Evolutionary conservation across 2,888 invertebrate genomes (phyloP).

Genomic region (Volucella zonaria): DNA sequence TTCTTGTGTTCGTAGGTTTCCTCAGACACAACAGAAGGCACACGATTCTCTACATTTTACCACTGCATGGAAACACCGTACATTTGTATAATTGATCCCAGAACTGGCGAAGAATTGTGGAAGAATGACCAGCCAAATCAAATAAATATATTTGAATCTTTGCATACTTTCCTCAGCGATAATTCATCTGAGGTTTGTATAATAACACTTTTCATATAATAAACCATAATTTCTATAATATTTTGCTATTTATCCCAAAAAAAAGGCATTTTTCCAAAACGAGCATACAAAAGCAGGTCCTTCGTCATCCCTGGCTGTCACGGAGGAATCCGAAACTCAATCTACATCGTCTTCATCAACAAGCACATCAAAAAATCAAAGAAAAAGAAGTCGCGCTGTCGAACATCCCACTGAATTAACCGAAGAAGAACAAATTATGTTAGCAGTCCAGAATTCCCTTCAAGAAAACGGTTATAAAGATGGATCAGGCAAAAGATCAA

Average conservation of each 20-base stretch:
- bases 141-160: conserved; percentile 76
- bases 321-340: not conserved
- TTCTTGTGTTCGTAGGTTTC: conserved; percentile 74
- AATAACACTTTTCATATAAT: not conserved
- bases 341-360: conserved; percentile 25
- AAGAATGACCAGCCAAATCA: conserved; percentile 78
- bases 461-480: conserved; percentile 78
- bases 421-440: conserved; percentile 81
- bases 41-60: conserved; percentile 86
- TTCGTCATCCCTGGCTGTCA: conserved; percentile 23
- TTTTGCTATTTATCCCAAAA: not conserved
- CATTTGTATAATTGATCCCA: conserved; percentile 87
- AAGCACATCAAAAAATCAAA: conserved; percentile 1
- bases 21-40: conserved; percentile 84
- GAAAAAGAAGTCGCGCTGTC: conserved; percentile 49
- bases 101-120: conserved; percentile 86
- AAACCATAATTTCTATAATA: not conserved
- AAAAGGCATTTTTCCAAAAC: conserved; percentile 56
- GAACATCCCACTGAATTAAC: conserved; percentile 78
- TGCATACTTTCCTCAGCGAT: conserved; percentile 57
- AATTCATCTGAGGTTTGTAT: conserved; percentile 55
- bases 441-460: conserved; percentile 82
- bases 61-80: conserved; percentile 86
- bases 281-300: conserved; percentile 42
- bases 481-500: conserved; percentile 43